These are phyloP conservation scores for Champsocephalus gunnari DNA, from an alignment of 2,797 vertebrate species.

Conservation along the genomic window DNA sequence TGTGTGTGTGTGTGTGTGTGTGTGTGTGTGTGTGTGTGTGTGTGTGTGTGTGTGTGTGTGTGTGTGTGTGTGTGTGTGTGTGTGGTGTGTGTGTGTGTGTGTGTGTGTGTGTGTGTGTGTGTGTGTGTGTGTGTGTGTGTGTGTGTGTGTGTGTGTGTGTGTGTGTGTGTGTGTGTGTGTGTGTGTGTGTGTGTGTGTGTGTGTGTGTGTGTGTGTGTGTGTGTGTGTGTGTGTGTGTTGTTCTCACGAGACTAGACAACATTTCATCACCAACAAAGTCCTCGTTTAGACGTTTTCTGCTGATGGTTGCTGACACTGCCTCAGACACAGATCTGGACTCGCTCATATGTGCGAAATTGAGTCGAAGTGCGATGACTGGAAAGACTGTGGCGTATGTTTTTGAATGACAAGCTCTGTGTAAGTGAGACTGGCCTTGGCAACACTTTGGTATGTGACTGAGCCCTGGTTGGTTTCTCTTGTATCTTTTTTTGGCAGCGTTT, in stretches of 20 bases:
- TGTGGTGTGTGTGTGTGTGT: slow-evolving; percentile 1
- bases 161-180: slow-evolving; percentile 12
- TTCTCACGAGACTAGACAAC: slow-evolving; percentile 14
- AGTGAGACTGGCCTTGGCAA: slow-evolving; percentile 22
- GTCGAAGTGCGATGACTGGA: slow-evolving; percentile 22
- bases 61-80: not conserved
- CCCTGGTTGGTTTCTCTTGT: slow-evolving; percentile 18
- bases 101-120: too few relatives aligned
- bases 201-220: too few relatives aligned
- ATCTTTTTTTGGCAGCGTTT: not conserved
- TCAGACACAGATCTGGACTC: not conserved
- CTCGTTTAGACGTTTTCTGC: slow-evolving; percentile 9
- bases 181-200: slow-evolving; percentile 7
- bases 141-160: slow-evolving; percentile 11
- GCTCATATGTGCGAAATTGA: slow-evolving; percentile 15
- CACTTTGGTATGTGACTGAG: slow-evolving; percentile 10
- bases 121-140: not conserved
- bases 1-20: slow-evolving; percentile 17
- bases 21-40: not conserved
- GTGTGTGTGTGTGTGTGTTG: not conserved
- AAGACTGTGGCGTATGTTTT: slow-evolving; percentile 7
- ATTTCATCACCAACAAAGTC: not conserved
- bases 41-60: too few relatives aligned
- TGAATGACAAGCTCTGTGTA: slow-evolving; percentile 6
- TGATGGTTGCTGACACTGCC: slow-evolving; percentile 16